Percentiles rank a stretch among this genome's conserved stretches.
Evolutionary conservation across 2,113 vertebrate genomes (phyloP).

Genomic region (Peromyscus californicus): DNA sequence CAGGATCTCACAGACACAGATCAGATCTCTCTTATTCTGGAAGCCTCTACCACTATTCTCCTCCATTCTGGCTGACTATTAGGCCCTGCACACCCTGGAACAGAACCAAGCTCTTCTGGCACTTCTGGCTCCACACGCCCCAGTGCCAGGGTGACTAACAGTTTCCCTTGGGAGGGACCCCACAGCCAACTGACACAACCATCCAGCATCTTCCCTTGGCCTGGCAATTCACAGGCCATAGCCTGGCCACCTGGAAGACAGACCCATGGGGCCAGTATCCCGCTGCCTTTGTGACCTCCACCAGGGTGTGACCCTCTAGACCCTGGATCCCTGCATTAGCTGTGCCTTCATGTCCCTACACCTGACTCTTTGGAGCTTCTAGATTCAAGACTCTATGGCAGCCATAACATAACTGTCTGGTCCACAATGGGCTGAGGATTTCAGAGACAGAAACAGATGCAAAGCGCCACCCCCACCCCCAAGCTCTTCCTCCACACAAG

Average conservation of each 20-base stretch:
- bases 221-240: neutral
- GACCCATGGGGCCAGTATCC: neutral
- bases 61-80: neutral
- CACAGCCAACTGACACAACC: neutral
- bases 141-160: conserved; percentile 49
- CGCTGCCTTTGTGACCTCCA: neutral
- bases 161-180: conserved; percentile 73
- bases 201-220: neutral
- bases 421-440: too few species aligned
- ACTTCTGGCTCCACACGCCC: neutral
- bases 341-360: fast-evolving
- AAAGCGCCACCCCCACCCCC: fast-evolving
- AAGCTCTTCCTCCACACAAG: fast-evolving
- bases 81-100: neutral
- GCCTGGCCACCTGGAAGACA: neutral
- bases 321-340: neutral
- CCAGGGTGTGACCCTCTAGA: neutral
- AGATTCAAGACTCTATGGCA: neutral
- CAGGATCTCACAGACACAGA: neutral
- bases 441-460: neutral
- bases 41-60: neutral
- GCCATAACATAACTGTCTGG: too few species aligned
- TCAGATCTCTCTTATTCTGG: fast-evolving
- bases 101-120: neutral
- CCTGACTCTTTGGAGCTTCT: neutral